These are phyloP conservation scores for Bucco capensis DNA, from an alignment of 2,113 vertebrate species.

Conservation along the genomic window DNA sequence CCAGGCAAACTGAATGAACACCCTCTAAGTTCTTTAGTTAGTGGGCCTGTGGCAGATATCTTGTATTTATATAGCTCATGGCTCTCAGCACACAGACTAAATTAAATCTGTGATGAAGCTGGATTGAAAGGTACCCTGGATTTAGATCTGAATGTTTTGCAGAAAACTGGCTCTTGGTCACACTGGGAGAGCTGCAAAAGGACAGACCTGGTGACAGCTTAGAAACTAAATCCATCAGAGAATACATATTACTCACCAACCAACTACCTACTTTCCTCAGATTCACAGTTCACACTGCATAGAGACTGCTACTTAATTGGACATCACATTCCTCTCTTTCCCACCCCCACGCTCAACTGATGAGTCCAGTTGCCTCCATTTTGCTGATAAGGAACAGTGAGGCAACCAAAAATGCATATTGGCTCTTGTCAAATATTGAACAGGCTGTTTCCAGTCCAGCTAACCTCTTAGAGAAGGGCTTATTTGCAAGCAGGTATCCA, in stretches of 20 bases:
- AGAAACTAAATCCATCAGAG: neutral
- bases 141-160: neutral
- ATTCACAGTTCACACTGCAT: neutral
- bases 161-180: neutral
- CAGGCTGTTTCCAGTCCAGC: neutral
- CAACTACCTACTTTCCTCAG: neutral
- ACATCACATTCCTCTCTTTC: neutral
- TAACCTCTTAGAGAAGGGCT: neutral
- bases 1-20: neutral
- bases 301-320: neutral
- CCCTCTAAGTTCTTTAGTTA: neutral
- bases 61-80: neutral
- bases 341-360: neutral
- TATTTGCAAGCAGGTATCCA: neutral
- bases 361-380: neutral
- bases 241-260: neutral
- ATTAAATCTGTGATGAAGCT: neutral
- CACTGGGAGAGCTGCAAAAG: neutral
- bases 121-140: neutral
- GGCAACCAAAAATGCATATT: neutral
- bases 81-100: neutral
- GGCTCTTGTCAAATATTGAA: neutral
- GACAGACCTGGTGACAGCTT: neutral
- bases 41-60: neutral
- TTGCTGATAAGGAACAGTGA: neutral